Evolutionary conservation across 2,113 vertebrate genomes (phyloP), one percentile per base, ranked within the genome.

Genomic region (Cacatua alba): DNA sequence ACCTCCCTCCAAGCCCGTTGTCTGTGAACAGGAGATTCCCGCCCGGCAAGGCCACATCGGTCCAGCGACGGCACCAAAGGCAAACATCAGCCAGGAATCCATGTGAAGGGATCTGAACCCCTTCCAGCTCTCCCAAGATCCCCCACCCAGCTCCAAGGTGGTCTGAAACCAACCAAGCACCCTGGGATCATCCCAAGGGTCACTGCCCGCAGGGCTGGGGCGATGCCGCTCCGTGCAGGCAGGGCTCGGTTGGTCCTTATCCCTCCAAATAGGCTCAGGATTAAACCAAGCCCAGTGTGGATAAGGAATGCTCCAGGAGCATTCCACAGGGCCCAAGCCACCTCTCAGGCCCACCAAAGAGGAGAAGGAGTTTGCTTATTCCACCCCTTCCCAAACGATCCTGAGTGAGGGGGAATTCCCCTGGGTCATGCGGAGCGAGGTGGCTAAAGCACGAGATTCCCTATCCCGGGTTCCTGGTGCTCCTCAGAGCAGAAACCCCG

Each of bases 211-310:
- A 39, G 49, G 69, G 83, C 48, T 24, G 35, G 63, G 17, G 53
- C 2, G 2, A 31, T 7, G 5, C 10, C 1, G 1, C 14, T 51
- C 25, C 28, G 25, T 13, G 15, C 13, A 23, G 43, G 33, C 26
- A 63, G 41, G 31, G 17, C 39, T 13, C 12, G 1, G 23, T 3
- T 12, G 35, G 7, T 39, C 17, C 21, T 51, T 11, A 13, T 31
- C 69, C 11, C 8, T 2, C 23, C 35, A 15, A 28, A 43, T 3
- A 17, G 0, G 9, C 63, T 35, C 29, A 2, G 4, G 69, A 15
- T 51, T 20, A 4, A 57, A 51, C 6, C 55, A 14, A 59, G 33
- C 57, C 13, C 21, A 13, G 39, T 2, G 41, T 13, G 21, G 69
- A 39, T 21, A 49, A n/a, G 35, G 6, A 33, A 46, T 7, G 28